phyloP scores from a whole-genome alignment of 2,797 vertebrate species.

The Sebastes itinus region DNA sequence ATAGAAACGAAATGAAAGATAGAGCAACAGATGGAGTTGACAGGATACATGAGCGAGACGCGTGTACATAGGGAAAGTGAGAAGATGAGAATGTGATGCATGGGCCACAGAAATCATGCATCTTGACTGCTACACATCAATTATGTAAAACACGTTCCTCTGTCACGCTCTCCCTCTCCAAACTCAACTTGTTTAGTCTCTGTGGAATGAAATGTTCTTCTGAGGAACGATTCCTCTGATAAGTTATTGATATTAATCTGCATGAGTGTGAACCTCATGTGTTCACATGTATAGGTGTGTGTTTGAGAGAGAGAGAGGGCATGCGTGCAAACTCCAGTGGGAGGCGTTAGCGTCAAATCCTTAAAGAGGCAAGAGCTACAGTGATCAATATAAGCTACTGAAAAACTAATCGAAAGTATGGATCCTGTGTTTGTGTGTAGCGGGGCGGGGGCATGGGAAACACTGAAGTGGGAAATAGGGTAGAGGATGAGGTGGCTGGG shows the following conservation, averaged over 20 bases:
- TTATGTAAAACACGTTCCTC: conserved; percentile 49
- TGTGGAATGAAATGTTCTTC: conserved; percentile 35
- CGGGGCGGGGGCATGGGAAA: not conserved
- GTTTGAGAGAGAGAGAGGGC: not conserved
- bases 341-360: not conserved
- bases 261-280: not conserved
- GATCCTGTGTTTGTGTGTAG: not conserved
- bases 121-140: conserved; percentile 52
- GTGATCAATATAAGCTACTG: conserved; percentile 49
- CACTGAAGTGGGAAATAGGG: conserved; percentile 11
- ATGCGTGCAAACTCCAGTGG: not conserved
- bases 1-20: not conserved
- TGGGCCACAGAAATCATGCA: conserved; percentile 16
- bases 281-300: not conserved
- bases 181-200: conserved; percentile 19
- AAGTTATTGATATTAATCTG: conserved; percentile 36
- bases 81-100: conserved; percentile 25
- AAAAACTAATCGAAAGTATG: conserved; percentile 51
- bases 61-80: not conserved
- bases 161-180: conserved; percentile 6
- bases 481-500: not conserved
- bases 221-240: conserved; percentile 32
- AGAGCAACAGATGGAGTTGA: conserved; percentile 7
- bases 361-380: conserved; percentile 21
- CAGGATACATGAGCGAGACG: not conserved